Conservation (phyloP, 1,140 invertebrate species). For the Aphis gossypii region DNA sequence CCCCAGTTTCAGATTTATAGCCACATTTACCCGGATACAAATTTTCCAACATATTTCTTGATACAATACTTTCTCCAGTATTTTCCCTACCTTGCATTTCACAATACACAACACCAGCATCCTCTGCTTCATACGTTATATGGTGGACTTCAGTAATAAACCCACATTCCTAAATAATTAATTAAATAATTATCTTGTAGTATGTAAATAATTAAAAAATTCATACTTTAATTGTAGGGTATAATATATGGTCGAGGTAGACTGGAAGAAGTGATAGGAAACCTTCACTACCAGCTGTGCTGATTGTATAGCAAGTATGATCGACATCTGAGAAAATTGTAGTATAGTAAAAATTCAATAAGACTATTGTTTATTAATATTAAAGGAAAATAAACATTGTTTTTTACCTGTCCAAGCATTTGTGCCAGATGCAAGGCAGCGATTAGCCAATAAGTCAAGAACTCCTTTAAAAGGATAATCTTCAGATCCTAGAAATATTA, state of each 20-base stretch:
- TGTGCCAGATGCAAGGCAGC: conserved; percentile 87
- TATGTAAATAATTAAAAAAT: conserved; percentile 9
- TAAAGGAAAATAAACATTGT: background rate
- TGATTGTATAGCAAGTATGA: conserved; percentile 88
- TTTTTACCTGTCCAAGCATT: conserved; percentile 77
- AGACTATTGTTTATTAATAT: too few species aligned
- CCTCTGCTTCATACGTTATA: conserved; percentile 83
- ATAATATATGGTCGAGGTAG: conserved; percentile 89
- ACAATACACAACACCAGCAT: conserved; percentile 92
- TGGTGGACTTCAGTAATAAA: conserved; percentile 93
- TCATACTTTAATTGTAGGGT: conserved; percentile 78
- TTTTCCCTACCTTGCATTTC: conserved; percentile 91
- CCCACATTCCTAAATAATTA: conserved; percentile 71
- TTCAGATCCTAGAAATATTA: conserved; percentile 90
- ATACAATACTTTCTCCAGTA: conserved; percentile 72
- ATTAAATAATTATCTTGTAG: conserved; percentile 34
- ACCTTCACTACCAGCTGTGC: conserved; percentile 84
- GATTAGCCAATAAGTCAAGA: conserved; percentile 85
- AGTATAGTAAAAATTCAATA: background rate
- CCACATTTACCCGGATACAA: conserved; percentile 83
- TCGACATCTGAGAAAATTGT: conserved; percentile 70
- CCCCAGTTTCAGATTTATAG: conserved; percentile 85
- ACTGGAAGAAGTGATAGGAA: conserved; percentile 88
- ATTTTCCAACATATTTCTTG: conserved; percentile 71
- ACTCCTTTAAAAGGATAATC: conserved; percentile 90